Evolutionary conservation across 2,797 vertebrate species (phyloP), one percentile per base, ranked within the genome.

Genomic region (Clarias fuscus): DNA sequence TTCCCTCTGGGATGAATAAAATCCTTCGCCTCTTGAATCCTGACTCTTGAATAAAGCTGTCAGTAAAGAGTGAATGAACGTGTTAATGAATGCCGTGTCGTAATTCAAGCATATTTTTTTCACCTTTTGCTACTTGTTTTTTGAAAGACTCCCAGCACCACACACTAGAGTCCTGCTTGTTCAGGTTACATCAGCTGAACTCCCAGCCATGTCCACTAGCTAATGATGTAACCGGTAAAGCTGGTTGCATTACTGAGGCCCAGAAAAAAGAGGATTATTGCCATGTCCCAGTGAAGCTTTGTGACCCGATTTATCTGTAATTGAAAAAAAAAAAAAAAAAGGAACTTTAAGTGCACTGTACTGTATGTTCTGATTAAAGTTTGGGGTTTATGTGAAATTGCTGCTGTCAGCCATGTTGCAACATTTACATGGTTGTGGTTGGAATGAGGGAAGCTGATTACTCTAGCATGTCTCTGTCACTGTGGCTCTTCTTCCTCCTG

Each of bases 221-320:
- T 91, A 92, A 92, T 95, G 92, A 94, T 93, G 92, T 93, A 94
- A 95, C 92, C 91, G 92, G 92, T 94, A 94, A 94, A 87, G 92
- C 84, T 87, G 88, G 89, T 90, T 90, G 89, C 92, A 88, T 93
- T 89, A 90, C 81, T 53, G 82, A 89, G 86, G 86, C 89, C 88
- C 88, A 93, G 89, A 94, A 94, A 93, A 94, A 93, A 86, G 70
- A 43, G 84, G 93, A 95, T 95, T 93, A 94, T 90, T 89, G 89
- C 92, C 89, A 88, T 86, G 91, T 93, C 92, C 91, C 89, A 88
- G 86, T 91, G 90, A 84, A 90, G 79, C 67, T 84, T 86, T 89
- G 91, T 93, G 93, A 90, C 91, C 91, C 90, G 88, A 90, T 94
- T 93, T 94, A 91, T 92, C 88, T 91, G 77, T 88, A 88, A 89